Evolutionary conservation across 2,888 invertebrate species (phyloP), one percentile per base, ranked within the genome.

Genomic region (Microctonus hyperodae): DNA sequence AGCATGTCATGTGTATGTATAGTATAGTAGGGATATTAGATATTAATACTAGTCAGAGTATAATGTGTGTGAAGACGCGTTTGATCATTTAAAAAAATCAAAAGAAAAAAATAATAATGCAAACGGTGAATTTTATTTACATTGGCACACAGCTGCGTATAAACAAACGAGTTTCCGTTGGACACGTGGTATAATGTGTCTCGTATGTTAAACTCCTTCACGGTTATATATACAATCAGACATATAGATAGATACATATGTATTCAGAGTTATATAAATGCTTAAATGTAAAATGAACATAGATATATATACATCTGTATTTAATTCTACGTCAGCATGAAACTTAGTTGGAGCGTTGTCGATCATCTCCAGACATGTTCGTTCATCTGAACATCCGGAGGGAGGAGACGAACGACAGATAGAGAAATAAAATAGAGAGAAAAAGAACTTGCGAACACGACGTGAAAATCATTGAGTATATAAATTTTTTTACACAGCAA

Each of bases 81-180:
- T 55, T 55, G 55, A 55, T 55, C 55, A 51, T 51, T 51, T 25
- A 22, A 3, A 13, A 20, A 44, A 44, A 16, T 44, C 7, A 44
- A 44, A 33, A 65, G 40, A 44, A 33, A 48, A 33, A 51, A n/a
- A 5, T 53, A 40, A 44, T 3, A 6, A 31, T 2, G 9, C 28
- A 10, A 61, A 61, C n/a, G 48, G n/a, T n/a, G 33, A 48, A 20
- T 37, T 53, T 33, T n/a, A 64, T 59, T 58, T 56, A 55, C 56
- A 28, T 53, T 53, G 59, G 58, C 73, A 67, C 44, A 44, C 67
- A 61, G 69, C 70, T 70, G 68, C 65, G 75, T 75, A 69, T 72
- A 74, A 69, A 64, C 68, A 71, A 44, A 68, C 69, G 65, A 58
- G 69, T 68, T 63, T 50, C 35, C 61, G 60, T 59, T 48, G 31